Evolutionary conservation across 23 tunicate genomes (phyloP).

Genomic region (Ciona savignyi): DNA sequence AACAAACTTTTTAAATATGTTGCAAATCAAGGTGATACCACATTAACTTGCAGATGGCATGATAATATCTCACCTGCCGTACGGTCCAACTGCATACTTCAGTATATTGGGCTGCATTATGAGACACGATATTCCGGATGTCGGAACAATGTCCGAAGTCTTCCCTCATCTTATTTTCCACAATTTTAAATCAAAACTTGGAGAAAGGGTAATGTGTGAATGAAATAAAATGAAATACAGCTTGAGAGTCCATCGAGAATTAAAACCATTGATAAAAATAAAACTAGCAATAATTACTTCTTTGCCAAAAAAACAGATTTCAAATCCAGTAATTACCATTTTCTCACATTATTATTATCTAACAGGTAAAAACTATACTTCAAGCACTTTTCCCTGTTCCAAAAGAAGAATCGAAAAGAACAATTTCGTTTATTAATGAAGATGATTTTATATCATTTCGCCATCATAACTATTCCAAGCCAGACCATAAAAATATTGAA

Average conservation of each 20-base stretch:
- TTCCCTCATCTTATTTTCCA: constrained; percentile 97
- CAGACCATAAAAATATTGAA: constrained; percentile 65
- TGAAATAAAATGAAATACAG: too few species aligned
- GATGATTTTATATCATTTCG: constrained; percentile 92
- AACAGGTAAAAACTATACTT: constrained; percentile 73
- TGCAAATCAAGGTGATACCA: too few species aligned
- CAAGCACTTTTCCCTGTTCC: constrained; percentile 96
- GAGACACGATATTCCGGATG: constrained; percentile 95
- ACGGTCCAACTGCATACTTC: constrained; percentile 98
- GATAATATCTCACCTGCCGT: constrained; percentile 92
- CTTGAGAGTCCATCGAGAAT: too few species aligned
- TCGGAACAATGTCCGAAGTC: constrained; percentile 96
- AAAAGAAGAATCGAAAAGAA: constrained; percentile 88
- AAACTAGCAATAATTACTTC: background rate
- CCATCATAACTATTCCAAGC: constrained; percentile 76
- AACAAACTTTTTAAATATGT: too few species aligned
- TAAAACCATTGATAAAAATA: background rate
- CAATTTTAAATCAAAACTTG: constrained; percentile 77
- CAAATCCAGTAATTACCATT: background rate
- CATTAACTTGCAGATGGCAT: constrained; percentile 64
- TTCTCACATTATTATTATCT: background rate
- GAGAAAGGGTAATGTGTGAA: constrained; percentile 60
- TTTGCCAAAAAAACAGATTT: background rate
- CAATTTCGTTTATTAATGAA: constrained; percentile 85
- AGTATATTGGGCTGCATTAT: constrained; percentile 70